phyloP scores from a whole-genome alignment of 2,888 invertebrate species.

The Dascillus cervinus region DNA sequence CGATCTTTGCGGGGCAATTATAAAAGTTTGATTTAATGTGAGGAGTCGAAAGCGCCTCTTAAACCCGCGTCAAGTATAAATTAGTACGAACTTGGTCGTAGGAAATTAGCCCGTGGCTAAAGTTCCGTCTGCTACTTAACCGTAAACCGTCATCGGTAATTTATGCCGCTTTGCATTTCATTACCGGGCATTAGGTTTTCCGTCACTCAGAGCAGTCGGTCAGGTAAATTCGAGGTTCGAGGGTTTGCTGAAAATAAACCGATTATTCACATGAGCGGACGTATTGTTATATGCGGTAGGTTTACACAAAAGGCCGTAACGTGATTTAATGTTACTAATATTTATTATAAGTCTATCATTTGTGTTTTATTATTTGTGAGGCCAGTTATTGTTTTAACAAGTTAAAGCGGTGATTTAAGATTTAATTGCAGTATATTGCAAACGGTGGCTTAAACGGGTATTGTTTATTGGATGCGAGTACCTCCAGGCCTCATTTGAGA shows the following conservation, averaged over 20 bases:
- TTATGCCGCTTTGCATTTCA: conserved; percentile 31
- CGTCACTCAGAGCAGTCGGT: conserved; percentile 25
- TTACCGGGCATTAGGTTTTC: conserved; percentile 28
- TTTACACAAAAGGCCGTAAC: conserved; percentile 7
- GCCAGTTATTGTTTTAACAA: conserved; percentile 11
- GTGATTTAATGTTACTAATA: conserved; percentile 11
- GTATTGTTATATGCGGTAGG: conserved; percentile 13
- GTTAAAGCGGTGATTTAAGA: conserved; percentile 6
- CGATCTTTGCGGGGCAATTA: too few species aligned
- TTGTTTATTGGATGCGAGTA: conserved; percentile 8
- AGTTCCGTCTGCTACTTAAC: conserved; percentile 31
- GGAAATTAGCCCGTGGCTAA: conserved; percentile 22
- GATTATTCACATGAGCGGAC: conserved; percentile 9
- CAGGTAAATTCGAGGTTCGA: conserved; percentile 14
- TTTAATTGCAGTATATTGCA: conserved; percentile 17
- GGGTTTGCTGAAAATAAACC: conserved; percentile 3
- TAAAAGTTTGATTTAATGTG: conserved; percentile 16
- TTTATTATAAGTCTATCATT: conserved; percentile 14
- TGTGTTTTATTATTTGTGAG: conserved; percentile 1
- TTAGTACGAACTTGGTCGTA: conserved; percentile 24
- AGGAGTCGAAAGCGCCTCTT: conserved; percentile 22
- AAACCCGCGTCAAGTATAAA: conserved; percentile 21
- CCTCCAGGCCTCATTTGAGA: conserved; percentile 9
- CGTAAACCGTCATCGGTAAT: conserved; percentile 24
- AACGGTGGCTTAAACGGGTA: conserved; percentile 19